These are phyloP conservation scores for Tenthredo notha DNA, from an alignment of 2,888 invertebrate species.

Conservation along the genomic window DNA sequence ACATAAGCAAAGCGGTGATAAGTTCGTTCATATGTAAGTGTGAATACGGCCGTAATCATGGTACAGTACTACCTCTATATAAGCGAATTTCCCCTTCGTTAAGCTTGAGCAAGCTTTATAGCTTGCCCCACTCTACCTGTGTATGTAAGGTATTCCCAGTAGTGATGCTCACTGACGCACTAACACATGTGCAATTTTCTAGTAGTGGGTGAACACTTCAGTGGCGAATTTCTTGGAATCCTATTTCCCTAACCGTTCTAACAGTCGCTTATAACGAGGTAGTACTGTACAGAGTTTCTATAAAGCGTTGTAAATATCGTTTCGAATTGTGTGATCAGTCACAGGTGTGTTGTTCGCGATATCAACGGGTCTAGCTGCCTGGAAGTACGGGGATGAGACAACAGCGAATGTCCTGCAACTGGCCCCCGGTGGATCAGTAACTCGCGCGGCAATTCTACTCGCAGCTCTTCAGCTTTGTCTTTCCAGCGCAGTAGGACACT, in stretches of 20 bases:
- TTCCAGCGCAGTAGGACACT: constrained; percentile 88
- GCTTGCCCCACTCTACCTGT: too few species aligned
- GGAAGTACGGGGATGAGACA: constrained; percentile 83
- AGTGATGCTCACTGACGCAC: too few species aligned
- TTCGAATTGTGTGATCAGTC: constrained; percentile 70
- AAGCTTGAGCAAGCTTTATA: too few species aligned
- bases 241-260: too few species aligned
- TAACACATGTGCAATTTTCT: too few species aligned
- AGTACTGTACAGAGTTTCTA: background rate
- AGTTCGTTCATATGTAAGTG: constrained; percentile 85
- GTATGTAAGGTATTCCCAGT: too few species aligned
- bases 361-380: constrained; percentile 83
- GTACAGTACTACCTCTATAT: too few species aligned
- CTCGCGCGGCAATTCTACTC: constrained; percentile 86
- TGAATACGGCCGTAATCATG: background rate
- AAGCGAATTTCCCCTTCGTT: too few species aligned
- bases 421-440: constrained; percentile 83
- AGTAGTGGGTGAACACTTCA: too few species aligned
- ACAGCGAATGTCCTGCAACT: constrained; percentile 85
- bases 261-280: too few species aligned
- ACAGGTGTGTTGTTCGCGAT: constrained; percentile 84
- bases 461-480: constrained; percentile 89
- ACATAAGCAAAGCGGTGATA: constrained; percentile 87
- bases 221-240: too few species aligned
- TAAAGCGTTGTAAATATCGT: background rate